phyloP scores from a whole-genome alignment of 2,888 invertebrate species.

The Thumatha senex region DNA sequence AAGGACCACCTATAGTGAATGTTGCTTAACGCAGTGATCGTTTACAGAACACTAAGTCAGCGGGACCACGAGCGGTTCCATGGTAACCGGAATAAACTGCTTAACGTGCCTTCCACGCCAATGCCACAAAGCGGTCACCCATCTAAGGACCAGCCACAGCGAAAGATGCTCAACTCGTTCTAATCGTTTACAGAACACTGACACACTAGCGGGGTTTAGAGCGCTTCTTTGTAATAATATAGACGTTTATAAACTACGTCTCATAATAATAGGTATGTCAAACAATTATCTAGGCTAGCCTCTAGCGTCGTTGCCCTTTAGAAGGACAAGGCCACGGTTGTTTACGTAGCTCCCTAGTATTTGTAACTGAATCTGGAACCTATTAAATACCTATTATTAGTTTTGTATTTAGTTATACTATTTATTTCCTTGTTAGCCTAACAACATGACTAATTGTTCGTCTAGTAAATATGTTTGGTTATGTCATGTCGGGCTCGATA shows the following conservation, averaged over 20 bases:
- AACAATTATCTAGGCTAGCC: constrained; percentile 19
- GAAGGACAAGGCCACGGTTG: constrained; percentile 35
- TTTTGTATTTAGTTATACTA: background rate
- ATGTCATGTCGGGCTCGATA: background rate
- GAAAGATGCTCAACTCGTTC: too few relatives aligned
- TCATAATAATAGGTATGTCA: constrained; percentile 1
- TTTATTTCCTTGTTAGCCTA: constrained; percentile 4
- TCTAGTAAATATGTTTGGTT: background rate
- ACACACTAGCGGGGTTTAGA: too few relatives aligned
- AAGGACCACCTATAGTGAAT: too few relatives aligned
- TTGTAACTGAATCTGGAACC: constrained; percentile 11
- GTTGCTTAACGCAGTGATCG: too few relatives aligned
- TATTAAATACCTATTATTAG: constrained; percentile 11
- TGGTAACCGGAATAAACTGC: too few relatives aligned
- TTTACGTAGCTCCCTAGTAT: constrained; percentile 20
- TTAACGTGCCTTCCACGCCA: too few relatives aligned
- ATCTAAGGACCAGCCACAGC: too few relatives aligned
- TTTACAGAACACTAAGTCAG: too few relatives aligned
- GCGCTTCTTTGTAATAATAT: too few relatives aligned
- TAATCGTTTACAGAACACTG: too few relatives aligned
- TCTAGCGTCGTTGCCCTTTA: constrained; percentile 23
- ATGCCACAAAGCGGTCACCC: too few relatives aligned
- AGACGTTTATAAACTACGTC: background rate
- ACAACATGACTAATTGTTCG: constrained; percentile 3
- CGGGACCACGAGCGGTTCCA: too few relatives aligned